Conservation (phyloP, 37 sponge, comb jelly and placozoan genomes). For the Spongia lamella region DNA sequence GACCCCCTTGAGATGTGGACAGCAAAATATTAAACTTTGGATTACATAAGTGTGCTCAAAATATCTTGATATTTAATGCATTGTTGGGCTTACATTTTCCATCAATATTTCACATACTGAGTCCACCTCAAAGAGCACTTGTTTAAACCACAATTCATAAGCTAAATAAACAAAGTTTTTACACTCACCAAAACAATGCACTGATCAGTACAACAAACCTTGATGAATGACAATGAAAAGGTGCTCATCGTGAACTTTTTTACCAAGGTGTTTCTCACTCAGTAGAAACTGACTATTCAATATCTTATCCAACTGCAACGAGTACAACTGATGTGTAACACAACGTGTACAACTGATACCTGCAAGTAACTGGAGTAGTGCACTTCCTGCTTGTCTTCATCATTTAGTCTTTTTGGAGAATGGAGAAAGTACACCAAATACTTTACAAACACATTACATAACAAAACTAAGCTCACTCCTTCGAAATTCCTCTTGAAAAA, state of each 20-base stretch:
- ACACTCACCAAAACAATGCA: not conserved
- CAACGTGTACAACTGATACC: too few species aligned
- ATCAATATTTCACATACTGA: conserved; percentile 48
- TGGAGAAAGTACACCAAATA: too few species aligned
- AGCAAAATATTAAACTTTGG: too few species aligned
- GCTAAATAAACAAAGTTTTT: not conserved
- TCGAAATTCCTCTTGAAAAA: too few species aligned
- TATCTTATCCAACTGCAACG: conserved; percentile 23
- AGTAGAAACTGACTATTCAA: conserved; percentile 12
- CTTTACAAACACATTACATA: too few species aligned
- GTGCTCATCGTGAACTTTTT: conserved; percentile 56
- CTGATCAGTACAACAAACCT: conserved; percentile 20
- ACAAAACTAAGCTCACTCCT: too few species aligned
- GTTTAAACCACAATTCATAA: conserved; percentile 72
- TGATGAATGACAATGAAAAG: conserved; percentile 73
- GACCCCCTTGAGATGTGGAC: too few species aligned
- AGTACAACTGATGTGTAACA: too few species aligned
- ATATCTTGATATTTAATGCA: too few species aligned
- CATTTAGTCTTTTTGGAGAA: too few species aligned
- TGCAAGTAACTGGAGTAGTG: conserved; percentile 18
- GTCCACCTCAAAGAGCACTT: conserved; percentile 51
- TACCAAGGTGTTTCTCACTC: conserved; percentile 5
- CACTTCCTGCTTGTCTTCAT: conserved; percentile 4
- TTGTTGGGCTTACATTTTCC: not conserved
- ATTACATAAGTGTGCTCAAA: too few species aligned